These are phyloP conservation scores for Notarius quadriscutis DNA, from an alignment of 2,113 vertebrate species.

Conservation along the genomic window DNA sequence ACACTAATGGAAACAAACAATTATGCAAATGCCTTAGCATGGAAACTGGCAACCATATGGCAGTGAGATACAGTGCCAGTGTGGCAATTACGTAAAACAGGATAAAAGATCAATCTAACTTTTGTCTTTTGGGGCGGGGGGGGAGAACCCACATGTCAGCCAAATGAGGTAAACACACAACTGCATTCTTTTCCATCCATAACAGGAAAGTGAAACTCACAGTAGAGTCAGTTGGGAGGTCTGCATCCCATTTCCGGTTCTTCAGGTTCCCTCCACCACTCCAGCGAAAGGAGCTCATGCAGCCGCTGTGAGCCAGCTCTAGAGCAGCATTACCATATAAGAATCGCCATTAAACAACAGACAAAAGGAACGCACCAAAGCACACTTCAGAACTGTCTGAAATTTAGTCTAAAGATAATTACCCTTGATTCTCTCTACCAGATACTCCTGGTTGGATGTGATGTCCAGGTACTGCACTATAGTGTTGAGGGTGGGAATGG, in stretches of 20 bases:
- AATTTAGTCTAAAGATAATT: background rate
- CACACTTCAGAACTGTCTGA: background rate
- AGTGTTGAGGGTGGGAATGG: constrained; percentile 86
- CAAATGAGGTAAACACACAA: background rate
- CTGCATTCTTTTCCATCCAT: background rate
- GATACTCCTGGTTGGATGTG: constrained; percentile 92
- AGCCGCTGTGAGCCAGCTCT: constrained; percentile 95
- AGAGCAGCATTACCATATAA: constrained; percentile 11
- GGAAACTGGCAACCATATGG: background rate
- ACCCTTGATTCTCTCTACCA: constrained; percentile 93
- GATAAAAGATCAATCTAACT: background rate
- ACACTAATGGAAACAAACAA: no score
- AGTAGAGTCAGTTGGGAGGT: constrained; percentile 89
- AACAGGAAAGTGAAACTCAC: constrained; percentile 70
- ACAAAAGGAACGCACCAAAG: background rate
- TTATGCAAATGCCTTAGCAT: background rate
- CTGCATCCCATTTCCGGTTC: constrained; percentile 93
- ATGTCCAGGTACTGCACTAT: constrained; percentile 93
- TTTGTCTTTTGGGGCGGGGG: background rate
- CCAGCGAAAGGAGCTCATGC: constrained; percentile 97
- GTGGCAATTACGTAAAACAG: background rate
- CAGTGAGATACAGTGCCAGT: background rate
- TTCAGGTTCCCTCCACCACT: constrained; percentile 89
- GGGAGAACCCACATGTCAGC: rapidly evolving
- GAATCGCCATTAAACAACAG: background rate